Percentiles rank a stretch among this genome's conserved stretches.
Evolutionary conservation across 2,888 invertebrate species (phyloP).

Genomic region (Cremastinae sp.): DNA sequence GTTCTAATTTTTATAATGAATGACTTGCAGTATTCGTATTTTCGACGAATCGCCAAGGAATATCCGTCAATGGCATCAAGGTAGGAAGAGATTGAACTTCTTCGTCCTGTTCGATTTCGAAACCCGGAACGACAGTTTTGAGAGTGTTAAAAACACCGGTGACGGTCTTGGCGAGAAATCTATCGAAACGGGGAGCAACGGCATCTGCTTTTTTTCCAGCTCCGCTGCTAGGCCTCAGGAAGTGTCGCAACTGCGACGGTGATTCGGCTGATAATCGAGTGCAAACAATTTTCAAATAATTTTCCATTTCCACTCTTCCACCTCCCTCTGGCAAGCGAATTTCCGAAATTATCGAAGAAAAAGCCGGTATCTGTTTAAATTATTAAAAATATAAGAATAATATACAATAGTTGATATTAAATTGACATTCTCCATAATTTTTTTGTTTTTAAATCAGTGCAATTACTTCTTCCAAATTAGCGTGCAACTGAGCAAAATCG

Average conservation of each 20-base stretch:
- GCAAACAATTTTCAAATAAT: slow-evolving; percentile 73
- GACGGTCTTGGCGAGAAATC: slow-evolving; percentile 88
- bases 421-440: neutral
- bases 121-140: slow-evolving; percentile 85
- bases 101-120: slow-evolving; percentile 79
- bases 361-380: slow-evolving; percentile 64
- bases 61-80: slow-evolving; percentile 75
- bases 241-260: slow-evolving; percentile 74
- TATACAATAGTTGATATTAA: neutral
- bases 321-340: slow-evolving; percentile 75
- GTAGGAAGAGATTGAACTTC: slow-evolving; percentile 71
- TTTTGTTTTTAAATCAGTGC: neutral
- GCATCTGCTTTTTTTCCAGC: slow-evolving; percentile 80
- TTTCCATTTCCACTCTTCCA: slow-evolving; percentile 74
- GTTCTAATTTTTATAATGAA: slow-evolving; percentile 57
- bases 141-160: slow-evolving; percentile 90
- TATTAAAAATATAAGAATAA: slow-evolving; percentile 39
- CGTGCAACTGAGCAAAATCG: slow-evolving; percentile 75
- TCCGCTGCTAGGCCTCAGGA: slow-evolving; percentile 75
- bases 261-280: slow-evolving; percentile 71
- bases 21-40: slow-evolving; percentile 76
- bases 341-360: slow-evolving; percentile 69
- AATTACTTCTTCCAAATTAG: slow-evolving; percentile 72
- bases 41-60: slow-evolving; percentile 81
- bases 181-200: slow-evolving; percentile 82